A percentile compares a stretch with the other conserved stretches of the same genome.
Evolutionary conservation across 1,140 invertebrate genomes (phyloP).

Genomic region (Zaprionus inermis): DNA sequence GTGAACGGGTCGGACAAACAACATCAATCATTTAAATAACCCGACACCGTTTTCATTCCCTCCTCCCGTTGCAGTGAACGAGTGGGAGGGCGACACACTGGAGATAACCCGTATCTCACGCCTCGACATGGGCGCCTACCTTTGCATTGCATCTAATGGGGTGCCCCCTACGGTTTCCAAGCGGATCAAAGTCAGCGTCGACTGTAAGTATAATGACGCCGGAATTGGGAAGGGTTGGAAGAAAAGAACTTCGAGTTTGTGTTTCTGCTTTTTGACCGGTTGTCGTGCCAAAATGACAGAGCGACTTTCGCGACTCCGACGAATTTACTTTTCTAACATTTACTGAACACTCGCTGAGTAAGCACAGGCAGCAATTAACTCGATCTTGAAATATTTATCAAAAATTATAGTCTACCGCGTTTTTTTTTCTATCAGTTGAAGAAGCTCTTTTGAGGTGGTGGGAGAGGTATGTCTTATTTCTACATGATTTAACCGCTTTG

Average conservation of each 20-base stretch:
- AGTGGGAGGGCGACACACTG: conserved; percentile 93
- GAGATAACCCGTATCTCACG: conserved; percentile 94
- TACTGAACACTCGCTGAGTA: conserved; percentile 15
- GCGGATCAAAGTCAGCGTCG: conserved; percentile 96
- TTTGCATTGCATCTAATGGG: conserved; percentile 91
- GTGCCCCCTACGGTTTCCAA: conserved; percentile 93
- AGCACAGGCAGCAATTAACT: too few species aligned
- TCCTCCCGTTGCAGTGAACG: conserved; percentile 86
- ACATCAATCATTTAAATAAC: conserved; percentile 73
- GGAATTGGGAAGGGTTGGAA: not conserved
- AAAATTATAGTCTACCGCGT: too few species aligned
- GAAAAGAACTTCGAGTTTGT: not conserved
- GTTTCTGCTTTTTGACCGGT: conserved; percentile 10
- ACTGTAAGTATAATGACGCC: conserved; percentile 90
- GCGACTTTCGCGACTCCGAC: conserved; percentile 9
- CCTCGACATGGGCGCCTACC: conserved; percentile 95
- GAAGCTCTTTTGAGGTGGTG: too few species aligned
- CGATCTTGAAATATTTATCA: too few species aligned
- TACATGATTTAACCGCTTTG: too few species aligned
- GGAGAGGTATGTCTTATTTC: too few species aligned
- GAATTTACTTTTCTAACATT: conserved; percentile 28
- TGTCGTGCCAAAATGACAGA: conserved; percentile 42
- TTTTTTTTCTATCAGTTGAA: too few species aligned
- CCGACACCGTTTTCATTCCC: not conserved
- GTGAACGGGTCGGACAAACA: conserved; percentile 13